Evolutionary conservation across 2,888 invertebrate genomes (phyloP).

Genomic region (Cryptocephalus moraei): DNA sequence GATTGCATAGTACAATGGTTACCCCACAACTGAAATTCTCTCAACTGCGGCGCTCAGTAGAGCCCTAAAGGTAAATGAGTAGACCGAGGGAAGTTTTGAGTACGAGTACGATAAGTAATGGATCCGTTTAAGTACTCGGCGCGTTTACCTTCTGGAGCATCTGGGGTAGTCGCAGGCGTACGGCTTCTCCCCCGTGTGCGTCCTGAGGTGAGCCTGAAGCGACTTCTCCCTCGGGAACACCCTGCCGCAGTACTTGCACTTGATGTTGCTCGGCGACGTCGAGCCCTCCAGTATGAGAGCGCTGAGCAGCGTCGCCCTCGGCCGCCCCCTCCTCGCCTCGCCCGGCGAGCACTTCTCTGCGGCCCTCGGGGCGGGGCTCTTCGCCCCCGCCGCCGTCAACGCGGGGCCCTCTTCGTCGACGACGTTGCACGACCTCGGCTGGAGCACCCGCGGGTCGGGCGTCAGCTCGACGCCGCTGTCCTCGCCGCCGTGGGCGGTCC

Average conservation of each 20-base stretch:
- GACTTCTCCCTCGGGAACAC: conserved; percentile 70
- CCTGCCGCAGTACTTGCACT: conserved; percentile 58
- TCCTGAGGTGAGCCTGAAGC: conserved; percentile 56
- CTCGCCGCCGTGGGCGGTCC: conserved; percentile 14
- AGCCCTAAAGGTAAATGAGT: too few relatives aligned
- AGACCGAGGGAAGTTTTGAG: too few relatives aligned
- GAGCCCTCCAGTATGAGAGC: conserved; percentile 59
- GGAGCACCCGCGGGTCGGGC: conserved; percentile 24
- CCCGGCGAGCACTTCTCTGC: conserved; percentile 25
- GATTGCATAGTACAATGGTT: too few relatives aligned
- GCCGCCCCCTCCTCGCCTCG: conserved; percentile 52
- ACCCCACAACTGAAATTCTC: too few relatives aligned
- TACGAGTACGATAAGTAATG: too few relatives aligned
- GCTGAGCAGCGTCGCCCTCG: conserved; percentile 58
- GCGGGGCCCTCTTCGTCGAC: conserved; percentile 28
- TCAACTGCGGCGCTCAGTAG: too few relatives aligned
- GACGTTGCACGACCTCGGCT: conserved; percentile 23
- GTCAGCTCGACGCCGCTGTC: conserved; percentile 24
- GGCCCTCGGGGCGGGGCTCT: conserved; percentile 12
- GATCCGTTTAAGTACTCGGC: too few relatives aligned
- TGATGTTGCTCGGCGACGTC: conserved; percentile 57
- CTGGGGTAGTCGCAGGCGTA: conserved; percentile 64
- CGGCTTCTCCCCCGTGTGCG: conserved; percentile 62
- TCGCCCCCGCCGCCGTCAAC: conserved; percentile 24
- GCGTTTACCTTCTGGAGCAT: conserved; percentile 46